phyloP scores from a whole-genome alignment of 2,113 vertebrate species.

The Engraulis encrasicolus region DNA sequence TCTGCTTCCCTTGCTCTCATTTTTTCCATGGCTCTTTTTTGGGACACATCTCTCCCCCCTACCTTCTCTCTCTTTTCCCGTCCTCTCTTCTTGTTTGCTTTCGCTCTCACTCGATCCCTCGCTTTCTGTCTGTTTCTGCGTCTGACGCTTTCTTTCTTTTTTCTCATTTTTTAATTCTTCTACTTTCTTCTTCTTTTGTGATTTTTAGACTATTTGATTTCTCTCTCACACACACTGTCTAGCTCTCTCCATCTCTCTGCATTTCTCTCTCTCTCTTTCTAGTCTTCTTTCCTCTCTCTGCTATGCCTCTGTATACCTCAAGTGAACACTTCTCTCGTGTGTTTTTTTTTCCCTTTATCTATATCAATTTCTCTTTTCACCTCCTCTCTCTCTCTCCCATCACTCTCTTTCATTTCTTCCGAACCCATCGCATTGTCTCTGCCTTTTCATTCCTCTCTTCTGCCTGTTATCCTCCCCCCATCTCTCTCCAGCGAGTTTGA shows the following conservation, averaged over 20 bases:
- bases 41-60: slow-evolving; percentile 73
- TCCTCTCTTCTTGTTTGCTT: slow-evolving; percentile 54
- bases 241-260: slow-evolving; percentile 24
- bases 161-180: too few species aligned
- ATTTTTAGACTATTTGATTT: too few species aligned
- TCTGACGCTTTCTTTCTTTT: too few species aligned
- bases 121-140: slow-evolving; percentile 47
- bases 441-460: neutral
- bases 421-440: too few species aligned
- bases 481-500: slow-evolving; percentile 39
- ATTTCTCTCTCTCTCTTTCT: neutral
- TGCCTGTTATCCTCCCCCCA: slow-evolving; percentile 54
- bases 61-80: slow-evolving; percentile 37
- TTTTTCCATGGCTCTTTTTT: slow-evolving; percentile 85
- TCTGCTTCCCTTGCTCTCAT: slow-evolving; percentile 65
- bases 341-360: slow-evolving; percentile 26
- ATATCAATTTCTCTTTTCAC: too few species aligned
- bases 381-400: too few species aligned
- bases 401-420: neutral
- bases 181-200: too few species aligned
- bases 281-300: neutral
- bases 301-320: neutral
- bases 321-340: neutral
- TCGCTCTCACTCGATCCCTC: slow-evolving; percentile 27
- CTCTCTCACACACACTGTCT: slow-evolving; percentile 49